A percentile compares a stretch with the other conserved stretches of the same genome.
These are phyloP conservation scores for Temnothorax ravouxi DNA, from an alignment of 2,888 invertebrate genomes.

Conservation along the genomic window DNA sequence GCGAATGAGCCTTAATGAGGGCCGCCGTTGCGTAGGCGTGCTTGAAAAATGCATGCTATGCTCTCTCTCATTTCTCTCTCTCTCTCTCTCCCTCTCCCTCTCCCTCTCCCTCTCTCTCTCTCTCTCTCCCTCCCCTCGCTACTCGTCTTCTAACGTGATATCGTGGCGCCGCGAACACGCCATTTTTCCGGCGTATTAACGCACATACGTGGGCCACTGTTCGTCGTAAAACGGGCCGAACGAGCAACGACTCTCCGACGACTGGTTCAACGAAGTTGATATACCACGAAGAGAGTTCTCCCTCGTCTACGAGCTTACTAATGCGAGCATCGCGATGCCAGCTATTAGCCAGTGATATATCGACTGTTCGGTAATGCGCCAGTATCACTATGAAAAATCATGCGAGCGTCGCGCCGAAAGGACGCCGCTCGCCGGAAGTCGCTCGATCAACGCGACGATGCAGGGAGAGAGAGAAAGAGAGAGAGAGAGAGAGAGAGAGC, in stretches of 20 bases:
- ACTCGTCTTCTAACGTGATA: constrained; percentile 35
- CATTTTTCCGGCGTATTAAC: constrained; percentile 37
- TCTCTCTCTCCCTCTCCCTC: too few species aligned
- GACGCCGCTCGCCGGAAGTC: constrained; percentile 44
- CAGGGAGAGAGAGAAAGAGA: background rate
- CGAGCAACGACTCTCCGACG: constrained; percentile 55
- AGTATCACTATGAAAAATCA: constrained; percentile 61
- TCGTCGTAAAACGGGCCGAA: constrained; percentile 59
- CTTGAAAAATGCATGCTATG: constrained; percentile 69
- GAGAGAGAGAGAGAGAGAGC: background rate
- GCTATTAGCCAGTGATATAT: constrained; percentile 63
- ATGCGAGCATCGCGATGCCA: constrained; percentile 54
- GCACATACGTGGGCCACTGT: constrained; percentile 35
- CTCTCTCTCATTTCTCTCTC: background rate
- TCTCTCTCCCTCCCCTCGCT: background rate
- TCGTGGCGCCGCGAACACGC: constrained; percentile 5
- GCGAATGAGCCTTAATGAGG: constrained; percentile 75
- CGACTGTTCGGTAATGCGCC: constrained; percentile 29
- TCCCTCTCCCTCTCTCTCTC: too few species aligned
- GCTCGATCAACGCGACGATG: constrained; percentile 23
- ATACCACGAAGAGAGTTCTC: constrained; percentile 19
- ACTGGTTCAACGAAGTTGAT: constrained; percentile 33
- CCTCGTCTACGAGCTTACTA: constrained; percentile 61
- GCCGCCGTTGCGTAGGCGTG: constrained; percentile 64
- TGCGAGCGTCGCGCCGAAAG: constrained; percentile 32